Conservation (phyloP, 2,888 invertebrate genomes). For the Ichneumon xanthorius region DNA sequence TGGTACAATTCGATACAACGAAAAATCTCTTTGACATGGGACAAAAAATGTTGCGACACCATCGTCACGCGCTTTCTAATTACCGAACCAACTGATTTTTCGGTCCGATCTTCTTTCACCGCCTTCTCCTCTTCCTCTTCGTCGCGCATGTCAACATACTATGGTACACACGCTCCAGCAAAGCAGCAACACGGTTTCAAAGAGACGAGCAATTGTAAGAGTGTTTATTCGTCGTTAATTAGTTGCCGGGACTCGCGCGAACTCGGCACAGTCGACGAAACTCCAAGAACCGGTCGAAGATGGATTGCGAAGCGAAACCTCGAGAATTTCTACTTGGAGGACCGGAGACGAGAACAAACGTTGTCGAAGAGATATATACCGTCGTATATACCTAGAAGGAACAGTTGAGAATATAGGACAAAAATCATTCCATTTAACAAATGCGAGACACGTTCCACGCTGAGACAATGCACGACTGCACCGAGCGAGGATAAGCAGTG, state of each 20-base stretch:
- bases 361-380: background rate
- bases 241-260: slow-evolving; percentile 1
- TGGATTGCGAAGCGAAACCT: background rate
- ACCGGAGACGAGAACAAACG: background rate
- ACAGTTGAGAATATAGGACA: background rate
- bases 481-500: background rate
- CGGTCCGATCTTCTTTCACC: background rate
- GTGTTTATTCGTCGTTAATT: slow-evolving; percentile 34
- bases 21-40: background rate
- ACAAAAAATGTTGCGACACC: background rate
- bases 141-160: background rate
- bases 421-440: background rate
- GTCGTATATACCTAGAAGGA: background rate
- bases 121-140: no score
- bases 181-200: background rate
- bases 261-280: background rate
- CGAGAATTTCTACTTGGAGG: background rate
- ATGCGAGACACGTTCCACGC: background rate
- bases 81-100: background rate
- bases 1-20: background rate
- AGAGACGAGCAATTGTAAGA: slow-evolving; percentile 22
- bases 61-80: background rate
- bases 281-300: background rate
- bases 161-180: background rate
- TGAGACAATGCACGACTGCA: background rate